Evolutionary conservation across 2,797 vertebrate species (phyloP).

Genomic region (Adrianichthys oophorus): DNA sequence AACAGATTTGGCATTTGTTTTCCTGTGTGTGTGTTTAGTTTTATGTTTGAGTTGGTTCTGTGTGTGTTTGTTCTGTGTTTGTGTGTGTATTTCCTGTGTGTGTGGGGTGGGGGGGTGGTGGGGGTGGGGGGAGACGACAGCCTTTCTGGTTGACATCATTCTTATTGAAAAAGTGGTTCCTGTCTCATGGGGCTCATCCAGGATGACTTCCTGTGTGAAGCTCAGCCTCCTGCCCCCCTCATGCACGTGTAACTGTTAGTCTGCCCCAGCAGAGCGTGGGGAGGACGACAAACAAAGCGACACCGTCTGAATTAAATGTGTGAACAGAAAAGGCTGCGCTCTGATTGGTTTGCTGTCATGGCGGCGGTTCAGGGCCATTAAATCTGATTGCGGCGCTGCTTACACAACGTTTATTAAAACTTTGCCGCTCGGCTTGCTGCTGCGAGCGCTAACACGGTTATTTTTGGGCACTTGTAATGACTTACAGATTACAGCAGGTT

Average conservation of each 20-base stretch:
- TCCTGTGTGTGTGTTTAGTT: no score
- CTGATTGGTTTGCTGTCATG: slow-evolving; percentile 44
- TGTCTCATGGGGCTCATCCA: background rate
- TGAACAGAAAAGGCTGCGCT: slow-evolving; percentile 43
- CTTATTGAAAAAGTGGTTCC: background rate
- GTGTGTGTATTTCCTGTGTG: no score
- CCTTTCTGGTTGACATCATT: no score
- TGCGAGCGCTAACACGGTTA: slow-evolving; percentile 52
- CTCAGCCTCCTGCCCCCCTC: background rate
- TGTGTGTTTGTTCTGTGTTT: no score
- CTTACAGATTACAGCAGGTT: slow-evolving; percentile 51
- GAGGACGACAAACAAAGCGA: slow-evolving; percentile 27
- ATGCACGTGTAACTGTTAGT: background rate
- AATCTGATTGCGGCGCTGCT: slow-evolving; percentile 45
- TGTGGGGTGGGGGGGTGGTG: no score
- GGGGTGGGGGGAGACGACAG: no score
- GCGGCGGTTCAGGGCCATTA: slow-evolving; percentile 50
- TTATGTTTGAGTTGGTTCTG: no score
- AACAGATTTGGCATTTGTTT: no score
- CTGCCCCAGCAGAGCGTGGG: slow-evolving; percentile 1
- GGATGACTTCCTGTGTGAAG: background rate
- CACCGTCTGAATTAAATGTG: slow-evolving; percentile 58
- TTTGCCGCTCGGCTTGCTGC: slow-evolving; percentile 40
- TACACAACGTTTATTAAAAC: slow-evolving; percentile 67
- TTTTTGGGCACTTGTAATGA: slow-evolving; percentile 57